Base-by-base conservation (phyloP, 2,797 vertebrate species). In the Ctenopoma multispine region DNA sequence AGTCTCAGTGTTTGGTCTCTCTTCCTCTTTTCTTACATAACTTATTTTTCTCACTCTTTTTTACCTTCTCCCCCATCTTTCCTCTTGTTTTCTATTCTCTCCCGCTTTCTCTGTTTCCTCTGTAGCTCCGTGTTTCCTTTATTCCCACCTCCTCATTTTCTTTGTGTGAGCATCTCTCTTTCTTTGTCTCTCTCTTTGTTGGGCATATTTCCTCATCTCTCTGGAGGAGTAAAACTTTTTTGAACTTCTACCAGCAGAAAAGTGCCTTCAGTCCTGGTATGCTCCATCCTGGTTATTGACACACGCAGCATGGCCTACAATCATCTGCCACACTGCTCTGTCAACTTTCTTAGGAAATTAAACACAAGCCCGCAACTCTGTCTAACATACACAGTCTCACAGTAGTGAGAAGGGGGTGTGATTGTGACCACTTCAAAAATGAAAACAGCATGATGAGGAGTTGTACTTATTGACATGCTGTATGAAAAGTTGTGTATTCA, bases 221-320 rank as follows among this genome's bases (percentile, higher is more conserved):
- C 88, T 58, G 69, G 87, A 88, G 86, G 51, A 81, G 73, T 74
- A 23, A 36, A 72, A 82, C 72, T 62, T 34, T 34, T 88, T 85
- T 89, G 82, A 89, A 85, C 83, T 86, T 79, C 71, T 44, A 80
- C 66, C 77, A 71, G 74, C 81, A 63, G 71, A 83, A 73, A 74
- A 80, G 61, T 46, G 77, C 82, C 88, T 88, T 89, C 83, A 86
- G 89, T 70, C 68, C 66, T 79, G 51, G 82, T 81, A 55, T 77
- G 69, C 79, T 80, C 81, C 82, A 82, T 77, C 61, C 77, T 64
- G 64, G 80, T 90, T 89, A 77, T 80, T 58, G 82, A 57, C 9
- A 47, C 82, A 83, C 77, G 77, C 81, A 85, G 72, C 83, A 69
- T 72, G 77, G 72, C 68, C 71, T 82, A 65, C 70, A 76, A 68